These are phyloP conservation scores for Oikopleura vanhoeffeni DNA, from an alignment of 23 tunicate species.

Conservation along the genomic window DNA sequence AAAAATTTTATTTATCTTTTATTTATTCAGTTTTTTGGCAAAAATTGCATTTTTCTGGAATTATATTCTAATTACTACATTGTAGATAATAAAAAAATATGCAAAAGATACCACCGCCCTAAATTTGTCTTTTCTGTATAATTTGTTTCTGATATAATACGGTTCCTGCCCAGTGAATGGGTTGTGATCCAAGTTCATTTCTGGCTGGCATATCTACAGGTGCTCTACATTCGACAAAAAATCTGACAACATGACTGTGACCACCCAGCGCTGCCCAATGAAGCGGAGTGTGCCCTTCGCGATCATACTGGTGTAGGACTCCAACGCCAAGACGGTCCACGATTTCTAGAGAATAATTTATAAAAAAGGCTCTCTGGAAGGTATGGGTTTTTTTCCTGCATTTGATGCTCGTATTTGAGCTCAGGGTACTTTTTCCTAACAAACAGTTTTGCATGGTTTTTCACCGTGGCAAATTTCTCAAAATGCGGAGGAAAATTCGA, in stretches of 20 bases:
- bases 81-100: too few species aligned
- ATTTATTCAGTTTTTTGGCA: too few species aligned
- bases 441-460: too few species aligned
- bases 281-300: slow-evolving; percentile 90
- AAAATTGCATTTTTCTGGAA: background rate
- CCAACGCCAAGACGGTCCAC: slow-evolving; percentile 55
- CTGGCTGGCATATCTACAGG: slow-evolving; percentile 60
- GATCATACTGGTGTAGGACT: slow-evolving; percentile 41
- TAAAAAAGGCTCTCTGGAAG: background rate
- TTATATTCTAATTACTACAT: background rate
- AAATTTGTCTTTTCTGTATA: too few species aligned
- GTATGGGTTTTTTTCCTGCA: too few species aligned
- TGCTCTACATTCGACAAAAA: slow-evolving; percentile 70
- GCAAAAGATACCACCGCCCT: too few species aligned
- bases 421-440: too few species aligned
- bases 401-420: too few species aligned
- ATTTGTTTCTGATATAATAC: too few species aligned
- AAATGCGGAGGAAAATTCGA: too few species aligned
- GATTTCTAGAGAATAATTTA: slow-evolving; percentile 20
- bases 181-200: slow-evolving; percentile 72
- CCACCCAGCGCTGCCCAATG: slow-evolving; percentile 99
- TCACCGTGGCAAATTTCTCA: too few species aligned
- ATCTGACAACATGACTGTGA: slow-evolving; percentile 74
- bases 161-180: slow-evolving; percentile 97
- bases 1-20: too few species aligned